A percentile compares a stretch with the other conserved stretches of the same genome.
phyloP scores from a whole-genome alignment of 2,113 vertebrate genomes.

The Euleptes europaea region DNA sequence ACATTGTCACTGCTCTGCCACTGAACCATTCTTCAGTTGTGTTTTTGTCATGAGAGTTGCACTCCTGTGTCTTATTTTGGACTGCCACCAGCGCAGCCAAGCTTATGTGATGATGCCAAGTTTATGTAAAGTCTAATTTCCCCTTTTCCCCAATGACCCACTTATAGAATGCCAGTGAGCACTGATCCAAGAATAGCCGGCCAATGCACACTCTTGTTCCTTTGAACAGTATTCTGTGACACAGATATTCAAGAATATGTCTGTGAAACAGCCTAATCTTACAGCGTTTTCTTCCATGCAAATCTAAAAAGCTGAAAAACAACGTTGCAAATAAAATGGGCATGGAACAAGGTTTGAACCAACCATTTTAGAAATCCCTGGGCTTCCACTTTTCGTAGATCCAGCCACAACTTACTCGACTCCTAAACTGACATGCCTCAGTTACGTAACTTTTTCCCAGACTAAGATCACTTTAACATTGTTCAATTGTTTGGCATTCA shows the following conservation, averaged over 20 bases:
- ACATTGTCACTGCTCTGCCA: background rate
- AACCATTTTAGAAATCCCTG: background rate
- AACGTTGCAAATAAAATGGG: slow-evolving; percentile 17
- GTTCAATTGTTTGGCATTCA: slow-evolving; percentile 25
- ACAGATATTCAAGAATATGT: slow-evolving; percentile 29
- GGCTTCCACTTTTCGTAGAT: slow-evolving; percentile 36
- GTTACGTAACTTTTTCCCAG: slow-evolving; percentile 74
- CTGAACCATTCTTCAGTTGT: background rate
- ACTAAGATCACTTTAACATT: slow-evolving; percentile 49
- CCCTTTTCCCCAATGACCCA: slow-evolving; percentile 40
- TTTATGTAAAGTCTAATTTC: slow-evolving; percentile 55
- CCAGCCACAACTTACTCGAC: slow-evolving; percentile 1
- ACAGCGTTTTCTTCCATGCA: slow-evolving; percentile 24
- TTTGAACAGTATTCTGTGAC: background rate
- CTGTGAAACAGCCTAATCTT: slow-evolving; percentile 29
- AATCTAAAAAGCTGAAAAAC: slow-evolving; percentile 30
- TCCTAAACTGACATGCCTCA: slow-evolving; percentile 21
- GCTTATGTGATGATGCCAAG: slow-evolving; percentile 46
- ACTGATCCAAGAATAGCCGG: slow-evolving; percentile 45
- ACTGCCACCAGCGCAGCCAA: slow-evolving; percentile 35
- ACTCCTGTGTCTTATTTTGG: slow-evolving; percentile 9
- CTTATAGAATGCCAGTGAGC: slow-evolving; percentile 27
- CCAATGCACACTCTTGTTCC: slow-evolving; percentile 26
- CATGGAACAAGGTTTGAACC: slow-evolving; percentile 6
- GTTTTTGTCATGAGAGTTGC: background rate